phyloP scores from a whole-genome alignment of 2,113 vertebrate species.

The Elephantulus edwardii region DNA sequence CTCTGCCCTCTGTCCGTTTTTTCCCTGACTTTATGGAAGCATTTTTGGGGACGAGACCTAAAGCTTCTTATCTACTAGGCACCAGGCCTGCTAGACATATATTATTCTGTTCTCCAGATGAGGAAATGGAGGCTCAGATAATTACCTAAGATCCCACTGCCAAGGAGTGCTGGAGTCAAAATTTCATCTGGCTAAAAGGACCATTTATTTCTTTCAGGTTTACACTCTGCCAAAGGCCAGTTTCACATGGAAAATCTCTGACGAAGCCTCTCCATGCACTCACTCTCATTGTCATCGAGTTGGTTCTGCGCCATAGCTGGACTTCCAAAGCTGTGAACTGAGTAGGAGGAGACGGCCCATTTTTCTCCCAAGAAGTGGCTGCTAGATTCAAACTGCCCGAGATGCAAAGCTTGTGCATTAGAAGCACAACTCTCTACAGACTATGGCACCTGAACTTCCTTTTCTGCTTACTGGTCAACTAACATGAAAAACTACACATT shows the following conservation, averaged over 20 bases:
- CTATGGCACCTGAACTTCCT: no score
- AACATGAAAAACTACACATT: no score
- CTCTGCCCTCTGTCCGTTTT: not conserved
- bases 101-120: constrained; percentile 20
- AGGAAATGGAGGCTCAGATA: constrained; percentile 14
- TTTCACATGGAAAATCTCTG: constrained; percentile 5
- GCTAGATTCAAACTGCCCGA: no score
- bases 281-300: no score
- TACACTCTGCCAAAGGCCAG: not conserved
- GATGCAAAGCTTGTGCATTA: no score
- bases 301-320: no score
- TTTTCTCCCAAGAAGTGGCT: no score
- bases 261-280: no score
- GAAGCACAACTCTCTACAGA: no score
- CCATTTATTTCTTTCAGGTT: not conserved
- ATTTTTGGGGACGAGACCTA: constrained; percentile 6
- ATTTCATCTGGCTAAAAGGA: constrained; percentile 42
- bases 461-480: not conserved
- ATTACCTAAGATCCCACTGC: not conserved
- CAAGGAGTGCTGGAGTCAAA: not conserved
- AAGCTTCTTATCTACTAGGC: not conserved
- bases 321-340: no score
- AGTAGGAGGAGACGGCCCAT: no score
- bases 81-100: not conserved
- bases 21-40: not conserved